These are phyloP conservation scores for Orthosia gothica DNA, from an alignment of 2,888 invertebrate species.

Conservation along the genomic window DNA sequence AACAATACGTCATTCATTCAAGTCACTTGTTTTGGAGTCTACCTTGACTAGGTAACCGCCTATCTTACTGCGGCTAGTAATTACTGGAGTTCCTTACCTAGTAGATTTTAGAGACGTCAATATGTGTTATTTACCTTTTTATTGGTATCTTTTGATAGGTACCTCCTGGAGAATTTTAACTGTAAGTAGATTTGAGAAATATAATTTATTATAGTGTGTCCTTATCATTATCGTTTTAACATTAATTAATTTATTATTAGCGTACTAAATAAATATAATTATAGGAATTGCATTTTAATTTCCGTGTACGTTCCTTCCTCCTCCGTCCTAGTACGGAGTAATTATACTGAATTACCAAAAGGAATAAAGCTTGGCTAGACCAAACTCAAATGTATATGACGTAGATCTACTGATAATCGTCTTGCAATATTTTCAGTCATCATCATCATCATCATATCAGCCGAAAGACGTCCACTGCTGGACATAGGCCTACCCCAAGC, in stretches of 20 bases:
- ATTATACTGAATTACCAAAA: neutral
- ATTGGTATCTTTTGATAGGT: neutral
- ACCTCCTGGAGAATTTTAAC: neutral
- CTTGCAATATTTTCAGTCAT: too few relatives aligned
- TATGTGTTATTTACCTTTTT: neutral
- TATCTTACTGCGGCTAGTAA: neutral
- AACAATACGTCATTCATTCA: constrained; percentile 80
- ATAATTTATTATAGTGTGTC: neutral
- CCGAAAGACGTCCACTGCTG: too few relatives aligned
- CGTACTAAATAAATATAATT: constrained; percentile 10
- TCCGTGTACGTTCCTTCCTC: too few relatives aligned
- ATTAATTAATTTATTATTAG: neutral
- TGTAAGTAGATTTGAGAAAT: neutral
- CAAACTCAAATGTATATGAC: too few relatives aligned
- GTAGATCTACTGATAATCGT: too few relatives aligned
- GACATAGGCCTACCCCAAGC: too few relatives aligned
- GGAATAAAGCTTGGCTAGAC: neutral
- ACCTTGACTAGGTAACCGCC: constrained; percentile 75
- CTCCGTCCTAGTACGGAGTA: neutral
- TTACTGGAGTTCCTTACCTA: neutral
- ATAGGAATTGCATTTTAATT: neutral
- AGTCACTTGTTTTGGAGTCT: constrained; percentile 83
- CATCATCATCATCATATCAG: too few relatives aligned
- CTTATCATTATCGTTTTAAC: neutral
- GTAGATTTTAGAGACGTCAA: constrained; percentile 1